Percentiles rank a stretch among this genome's conserved stretches.
phyloP scores from a whole-genome alignment of 1,140 invertebrate genomes.

The Myzus persicae region DNA sequence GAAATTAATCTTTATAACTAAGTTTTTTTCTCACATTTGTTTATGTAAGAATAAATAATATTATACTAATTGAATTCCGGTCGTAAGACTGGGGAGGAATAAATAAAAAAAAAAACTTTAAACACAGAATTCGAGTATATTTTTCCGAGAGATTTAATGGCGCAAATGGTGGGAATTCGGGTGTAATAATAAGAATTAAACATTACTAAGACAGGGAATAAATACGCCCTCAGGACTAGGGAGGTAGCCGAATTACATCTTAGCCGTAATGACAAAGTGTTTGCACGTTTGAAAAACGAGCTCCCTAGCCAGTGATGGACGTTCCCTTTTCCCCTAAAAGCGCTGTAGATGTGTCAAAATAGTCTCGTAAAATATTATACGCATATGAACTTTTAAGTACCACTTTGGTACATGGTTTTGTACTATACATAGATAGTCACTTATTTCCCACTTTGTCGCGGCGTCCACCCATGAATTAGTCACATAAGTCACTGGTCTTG shows the following conservation, averaged over 20 bases:
- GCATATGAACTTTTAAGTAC: not conserved
- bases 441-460: not conserved
- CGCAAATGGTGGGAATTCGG: not conserved
- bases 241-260: not conserved
- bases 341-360: not conserved
- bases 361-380: not conserved
- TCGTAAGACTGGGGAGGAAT: not conserved
- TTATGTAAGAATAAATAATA: not conserved
- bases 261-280: constrained; percentile 43
- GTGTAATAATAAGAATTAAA: constrained; percentile 50
- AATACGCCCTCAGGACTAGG: not conserved
- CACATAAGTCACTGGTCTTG: not conserved
- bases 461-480: not conserved
- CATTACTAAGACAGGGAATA: not conserved
- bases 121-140: not conserved
- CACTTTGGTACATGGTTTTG: not conserved
- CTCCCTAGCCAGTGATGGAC: not conserved
- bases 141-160: not conserved
- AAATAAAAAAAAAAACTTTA: not conserved
- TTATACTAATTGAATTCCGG: not conserved
- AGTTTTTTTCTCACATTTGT: not conserved
- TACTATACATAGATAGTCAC: not conserved
- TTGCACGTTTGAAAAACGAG: constrained; percentile 41
- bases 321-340: not conserved
- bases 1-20: not conserved